Evolutionary conservation across 2,113 vertebrate species (phyloP).

Genomic region (Hiodon alosoides): DNA sequence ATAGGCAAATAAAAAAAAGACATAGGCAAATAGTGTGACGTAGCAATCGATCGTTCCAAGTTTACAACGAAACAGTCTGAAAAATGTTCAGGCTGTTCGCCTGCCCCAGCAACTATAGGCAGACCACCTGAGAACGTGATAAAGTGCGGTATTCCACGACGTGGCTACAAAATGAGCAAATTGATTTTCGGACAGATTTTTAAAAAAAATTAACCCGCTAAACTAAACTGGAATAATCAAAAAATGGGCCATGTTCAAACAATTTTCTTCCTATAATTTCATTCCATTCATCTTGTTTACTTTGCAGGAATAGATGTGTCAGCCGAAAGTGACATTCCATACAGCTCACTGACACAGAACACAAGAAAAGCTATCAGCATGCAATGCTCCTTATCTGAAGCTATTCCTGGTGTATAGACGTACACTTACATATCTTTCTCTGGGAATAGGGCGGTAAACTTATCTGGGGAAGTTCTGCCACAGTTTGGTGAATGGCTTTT

Average conservation of each 20-base stretch:
- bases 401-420: neutral
- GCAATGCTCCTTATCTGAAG: neutral
- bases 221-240: constrained; percentile 63
- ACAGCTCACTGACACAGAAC: constrained; percentile 19
- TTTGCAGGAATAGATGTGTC: constrained; percentile 44
- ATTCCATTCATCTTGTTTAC: constrained; percentile 57
- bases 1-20: constrained; percentile 6
- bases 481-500: neutral
- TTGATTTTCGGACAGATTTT: constrained; percentile 69
- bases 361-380: neutral
- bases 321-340: constrained; percentile 35
- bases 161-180: constrained; percentile 63
- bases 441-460: neutral
- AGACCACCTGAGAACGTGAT: constrained; percentile 55
- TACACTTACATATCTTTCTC: neutral
- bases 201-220: constrained; percentile 69
- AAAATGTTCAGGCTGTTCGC: constrained; percentile 7
- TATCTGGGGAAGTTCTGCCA: neutral
- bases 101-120: neutral
- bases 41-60: constrained; percentile 18
- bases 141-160: constrained; percentile 59
- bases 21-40: neutral
- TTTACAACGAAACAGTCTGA: constrained; percentile 32
- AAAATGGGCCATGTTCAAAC: constrained; percentile 65
- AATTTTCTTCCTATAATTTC: constrained; percentile 55